These are phyloP conservation scores for Holothuria leucospilota DNA, from an alignment of 53 echinoderm and acorn worm species.

Conservation along the genomic window DNA sequence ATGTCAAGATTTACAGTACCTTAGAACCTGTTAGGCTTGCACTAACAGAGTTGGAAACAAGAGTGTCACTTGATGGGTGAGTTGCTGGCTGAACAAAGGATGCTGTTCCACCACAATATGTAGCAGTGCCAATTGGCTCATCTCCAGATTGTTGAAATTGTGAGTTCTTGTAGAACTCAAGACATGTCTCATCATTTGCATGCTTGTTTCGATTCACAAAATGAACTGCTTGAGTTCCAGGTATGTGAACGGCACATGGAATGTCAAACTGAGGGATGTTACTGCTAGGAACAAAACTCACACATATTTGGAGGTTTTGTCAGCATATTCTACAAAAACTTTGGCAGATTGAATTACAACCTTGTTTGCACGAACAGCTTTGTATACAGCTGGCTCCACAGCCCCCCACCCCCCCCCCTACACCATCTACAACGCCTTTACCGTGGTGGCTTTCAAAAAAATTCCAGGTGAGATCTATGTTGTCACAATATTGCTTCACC, in stretches of 20 bases:
- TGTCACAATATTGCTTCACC: background rate
- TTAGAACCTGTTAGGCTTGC: no score
- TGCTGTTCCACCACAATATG: no score
- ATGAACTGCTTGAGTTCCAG: background rate
- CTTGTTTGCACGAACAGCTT: background rate
- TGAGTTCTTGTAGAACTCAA: no score
- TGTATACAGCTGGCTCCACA: background rate
- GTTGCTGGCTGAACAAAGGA: no score
- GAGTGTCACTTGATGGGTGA: no score
- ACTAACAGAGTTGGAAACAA: no score
- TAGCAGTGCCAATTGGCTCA: no score
- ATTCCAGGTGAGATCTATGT: slow-evolving; percentile 11
- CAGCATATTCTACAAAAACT: slow-evolving; percentile 6
- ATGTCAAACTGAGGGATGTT: background rate
- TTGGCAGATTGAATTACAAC: slow-evolving; percentile 8
- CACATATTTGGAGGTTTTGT: no score
- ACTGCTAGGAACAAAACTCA: no score
- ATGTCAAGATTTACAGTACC: no score
- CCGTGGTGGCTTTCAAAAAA: slow-evolving; percentile 31
- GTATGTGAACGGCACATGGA: background rate
- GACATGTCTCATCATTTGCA: no score
- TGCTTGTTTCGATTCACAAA: background rate
- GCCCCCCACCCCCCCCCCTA: slow-evolving; percentile 4
- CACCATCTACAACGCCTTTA: slow-evolving; percentile 4
- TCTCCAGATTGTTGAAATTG: background rate